Percentiles rank a stretch among this genome's conserved stretches.
Evolutionary conservation across 2,797 vertebrate species (phyloP).

Genomic region (Sphenopsis melanotis): DNA sequence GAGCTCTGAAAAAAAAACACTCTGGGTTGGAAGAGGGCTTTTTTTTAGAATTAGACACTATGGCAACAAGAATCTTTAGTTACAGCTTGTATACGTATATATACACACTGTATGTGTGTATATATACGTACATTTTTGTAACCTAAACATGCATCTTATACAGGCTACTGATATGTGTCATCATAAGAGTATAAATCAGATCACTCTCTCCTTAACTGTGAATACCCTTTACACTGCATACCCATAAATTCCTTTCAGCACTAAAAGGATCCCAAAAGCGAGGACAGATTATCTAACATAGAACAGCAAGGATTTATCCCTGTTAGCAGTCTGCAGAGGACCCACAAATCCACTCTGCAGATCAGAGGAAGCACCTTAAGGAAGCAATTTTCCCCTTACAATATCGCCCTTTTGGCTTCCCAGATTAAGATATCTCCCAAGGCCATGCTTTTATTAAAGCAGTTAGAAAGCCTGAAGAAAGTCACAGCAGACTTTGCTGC

Average conservation of each 20-base stretch:
- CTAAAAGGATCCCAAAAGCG: neutral
- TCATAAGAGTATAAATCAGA: neutral
- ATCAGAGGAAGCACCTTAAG: neutral
- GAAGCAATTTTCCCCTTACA: neutral
- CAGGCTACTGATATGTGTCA: neutral
- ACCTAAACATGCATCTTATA: neutral
- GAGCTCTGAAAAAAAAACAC: neutral
- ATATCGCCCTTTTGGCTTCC: neutral
- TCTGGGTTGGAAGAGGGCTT: neutral
- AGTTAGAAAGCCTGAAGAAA: neutral
- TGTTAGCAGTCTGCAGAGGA: neutral
- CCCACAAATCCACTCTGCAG: neutral
- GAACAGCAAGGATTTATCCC: neutral
- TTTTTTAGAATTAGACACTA: neutral
- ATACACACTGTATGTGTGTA: neutral
- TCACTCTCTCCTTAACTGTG: neutral
- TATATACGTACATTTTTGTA: neutral
- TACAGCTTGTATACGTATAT: neutral
- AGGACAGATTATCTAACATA: neutral
- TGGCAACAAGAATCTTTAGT: neutral
- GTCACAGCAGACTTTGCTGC: neutral
- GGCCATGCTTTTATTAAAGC: neutral
- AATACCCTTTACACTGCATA: neutral
- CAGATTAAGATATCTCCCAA: neutral
- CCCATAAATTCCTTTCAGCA: neutral